phyloP scores from a whole-genome alignment of 2,888 invertebrate species.

The Norana najaformis region DNA sequence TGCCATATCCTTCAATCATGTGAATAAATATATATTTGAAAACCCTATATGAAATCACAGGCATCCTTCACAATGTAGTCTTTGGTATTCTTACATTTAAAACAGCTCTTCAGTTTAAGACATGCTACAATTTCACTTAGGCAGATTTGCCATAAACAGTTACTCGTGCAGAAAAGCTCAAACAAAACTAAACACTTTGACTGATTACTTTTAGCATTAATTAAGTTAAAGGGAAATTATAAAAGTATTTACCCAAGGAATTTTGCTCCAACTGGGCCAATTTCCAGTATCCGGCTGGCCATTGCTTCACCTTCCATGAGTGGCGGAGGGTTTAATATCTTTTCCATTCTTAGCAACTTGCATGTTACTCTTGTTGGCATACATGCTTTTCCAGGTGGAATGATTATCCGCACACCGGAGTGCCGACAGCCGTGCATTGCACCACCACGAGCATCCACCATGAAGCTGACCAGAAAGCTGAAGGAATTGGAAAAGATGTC shows the following conservation, averaged over 20 bases:
- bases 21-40: neutral
- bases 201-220: neutral
- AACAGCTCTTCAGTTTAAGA: neutral
- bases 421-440: constrained; percentile 84
- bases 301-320: constrained; percentile 98
- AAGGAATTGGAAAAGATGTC: neutral
- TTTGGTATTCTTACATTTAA: neutral
- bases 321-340: constrained; percentile 91
- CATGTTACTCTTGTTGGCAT: constrained; percentile 97
- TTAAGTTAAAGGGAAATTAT: neutral
- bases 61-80: neutral
- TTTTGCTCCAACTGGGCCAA: constrained; percentile 95
- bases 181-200: too few relatives aligned
- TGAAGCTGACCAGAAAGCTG: constrained; percentile 95
- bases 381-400: constrained; percentile 93
- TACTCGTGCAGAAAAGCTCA: neutral
- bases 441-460: constrained; percentile 98
- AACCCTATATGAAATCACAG: too few relatives aligned
- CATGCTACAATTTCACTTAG: neutral
- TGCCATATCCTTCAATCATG: neutral
- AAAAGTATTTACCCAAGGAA: constrained; percentile 80
- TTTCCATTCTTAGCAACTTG: constrained; percentile 81
- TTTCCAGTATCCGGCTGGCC: constrained; percentile 90
- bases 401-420: constrained; percentile 95
- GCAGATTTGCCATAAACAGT: neutral